These are phyloP conservation scores for Synaphobranchus kaupii DNA, from an alignment of 2,797 vertebrate genomes.

Conservation along the genomic window DNA sequence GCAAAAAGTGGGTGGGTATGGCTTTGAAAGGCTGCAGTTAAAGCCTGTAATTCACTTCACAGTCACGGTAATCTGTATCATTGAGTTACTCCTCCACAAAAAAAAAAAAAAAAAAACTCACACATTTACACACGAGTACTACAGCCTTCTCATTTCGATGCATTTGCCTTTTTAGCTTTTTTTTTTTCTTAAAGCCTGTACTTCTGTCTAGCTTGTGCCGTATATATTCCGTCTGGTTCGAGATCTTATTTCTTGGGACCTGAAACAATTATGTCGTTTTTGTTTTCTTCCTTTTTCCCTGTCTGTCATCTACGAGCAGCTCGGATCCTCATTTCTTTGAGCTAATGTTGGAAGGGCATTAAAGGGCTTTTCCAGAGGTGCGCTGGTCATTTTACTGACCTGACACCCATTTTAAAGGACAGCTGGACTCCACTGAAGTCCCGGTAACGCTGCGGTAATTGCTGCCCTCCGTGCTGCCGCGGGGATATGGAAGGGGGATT, in stretches of 20 bases:
- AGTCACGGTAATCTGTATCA: constrained; percentile 17
- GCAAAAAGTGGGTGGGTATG: constrained; percentile 72
- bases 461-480: not conserved
- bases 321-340: not conserved
- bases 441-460: not conserved
- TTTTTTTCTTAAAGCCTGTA: not conserved
- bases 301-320: not conserved
- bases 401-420: constrained; percentile 11
- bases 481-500: not conserved
- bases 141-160: not conserved
- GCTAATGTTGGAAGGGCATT: not conserved
- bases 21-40: constrained; percentile 66
- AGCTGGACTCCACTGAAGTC: not conserved
- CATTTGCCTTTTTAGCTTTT: not conserved
- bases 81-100: constrained; percentile 2
- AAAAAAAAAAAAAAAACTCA: not conserved
- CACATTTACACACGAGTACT: not conserved
- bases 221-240: constrained; percentile 25
- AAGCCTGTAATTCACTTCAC: constrained; percentile 76
- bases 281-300: constrained; percentile 35
- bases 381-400: not conserved
- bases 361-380: not conserved
- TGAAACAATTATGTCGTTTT: constrained; percentile 22
- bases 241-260: not conserved
- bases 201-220: not conserved